Evolutionary conservation across 1,140 invertebrate genomes (phyloP).

Genomic region (Plectrocnemia conspersa): DNA sequence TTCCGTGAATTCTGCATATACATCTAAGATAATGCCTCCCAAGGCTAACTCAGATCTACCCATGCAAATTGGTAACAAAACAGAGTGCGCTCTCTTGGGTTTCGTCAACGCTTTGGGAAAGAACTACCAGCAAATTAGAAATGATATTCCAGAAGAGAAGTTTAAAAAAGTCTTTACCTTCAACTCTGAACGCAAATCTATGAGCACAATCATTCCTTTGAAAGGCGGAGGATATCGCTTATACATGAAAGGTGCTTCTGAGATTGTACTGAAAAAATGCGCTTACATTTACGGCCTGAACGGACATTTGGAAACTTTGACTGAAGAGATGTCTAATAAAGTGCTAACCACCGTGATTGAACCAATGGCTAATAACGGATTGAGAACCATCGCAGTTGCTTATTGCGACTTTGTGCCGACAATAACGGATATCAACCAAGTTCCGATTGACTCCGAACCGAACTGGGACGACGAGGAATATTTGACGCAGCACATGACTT

Average conservation of each 20-base stretch:
- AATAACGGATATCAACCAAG: constrained; percentile 66
- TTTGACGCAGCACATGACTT: constrained; percentile 70
- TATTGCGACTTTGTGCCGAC: constrained; percentile 71
- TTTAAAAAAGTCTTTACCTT: constrained; percentile 84
- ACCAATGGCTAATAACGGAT: constrained; percentile 82
- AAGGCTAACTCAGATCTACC: constrained; percentile 28
- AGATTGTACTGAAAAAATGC: constrained; percentile 51
- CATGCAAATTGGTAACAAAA: constrained; percentile 44
- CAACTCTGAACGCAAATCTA: constrained; percentile 84
- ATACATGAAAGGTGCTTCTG: constrained; percentile 75
- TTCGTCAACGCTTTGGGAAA: constrained; percentile 73
- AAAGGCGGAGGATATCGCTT: constrained; percentile 67
- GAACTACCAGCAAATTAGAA: constrained; percentile 72
- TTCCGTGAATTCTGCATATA: constrained; percentile 34
- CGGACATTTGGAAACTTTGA: constrained; percentile 67
- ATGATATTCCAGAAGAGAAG: constrained; percentile 70
- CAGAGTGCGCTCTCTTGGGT: constrained; percentile 82
- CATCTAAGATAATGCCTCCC: constrained; percentile 30
- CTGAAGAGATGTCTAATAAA: constrained; percentile 67
- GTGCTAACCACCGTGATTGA: constrained; percentile 79
- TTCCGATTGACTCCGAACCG: constrained; percentile 66
- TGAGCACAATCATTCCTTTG: constrained; percentile 76
- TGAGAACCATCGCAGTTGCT: constrained; percentile 78
- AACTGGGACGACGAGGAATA: constrained; percentile 86
- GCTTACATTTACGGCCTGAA: constrained; percentile 72